Conservation (phyloP, 1,140 invertebrate genomes). For the Helicoverpa armigera region DNA sequence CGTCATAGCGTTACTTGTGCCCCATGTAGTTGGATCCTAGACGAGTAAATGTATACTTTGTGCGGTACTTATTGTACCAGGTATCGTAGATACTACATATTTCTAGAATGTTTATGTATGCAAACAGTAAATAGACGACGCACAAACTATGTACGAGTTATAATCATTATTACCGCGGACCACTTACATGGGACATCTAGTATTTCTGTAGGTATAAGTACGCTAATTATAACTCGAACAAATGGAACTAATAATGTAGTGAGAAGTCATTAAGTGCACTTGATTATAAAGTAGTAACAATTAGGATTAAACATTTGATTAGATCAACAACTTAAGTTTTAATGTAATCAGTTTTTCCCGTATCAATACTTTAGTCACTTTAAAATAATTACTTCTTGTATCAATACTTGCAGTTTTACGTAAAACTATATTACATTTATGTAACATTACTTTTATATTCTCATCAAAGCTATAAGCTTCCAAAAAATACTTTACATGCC, state of each 20-base stretch:
- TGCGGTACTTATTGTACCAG: constrained; percentile 9
- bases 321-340: constrained; percentile 52
- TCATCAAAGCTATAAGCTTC: constrained; percentile 34
- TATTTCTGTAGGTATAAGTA: constrained; percentile 64
- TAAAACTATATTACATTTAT: not conserved
- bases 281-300: constrained; percentile 72
- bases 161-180: constrained; percentile 20
- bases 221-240: constrained; percentile 62
- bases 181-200: constrained; percentile 58
- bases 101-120: constrained; percentile 45
- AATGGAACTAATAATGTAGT: constrained; percentile 72
- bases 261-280: constrained; percentile 82
- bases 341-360: constrained; percentile 54
- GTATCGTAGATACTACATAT: constrained; percentile 37
- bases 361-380: too few relatives aligned
- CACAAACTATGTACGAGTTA: not conserved
- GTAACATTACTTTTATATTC: constrained; percentile 1
- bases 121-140: not conserved
- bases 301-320: constrained; percentile 59
- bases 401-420: not conserved
- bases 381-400: too few relatives aligned
- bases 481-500: constrained; percentile 14
- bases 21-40: constrained; percentile 47
- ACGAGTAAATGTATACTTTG: not conserved
- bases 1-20: constrained; percentile 54